Percentiles rank a stretch among this genome's conserved stretches.
Conservation (phyloP, 2,888 invertebrate species). For the Sussaba pulchella region DNA sequence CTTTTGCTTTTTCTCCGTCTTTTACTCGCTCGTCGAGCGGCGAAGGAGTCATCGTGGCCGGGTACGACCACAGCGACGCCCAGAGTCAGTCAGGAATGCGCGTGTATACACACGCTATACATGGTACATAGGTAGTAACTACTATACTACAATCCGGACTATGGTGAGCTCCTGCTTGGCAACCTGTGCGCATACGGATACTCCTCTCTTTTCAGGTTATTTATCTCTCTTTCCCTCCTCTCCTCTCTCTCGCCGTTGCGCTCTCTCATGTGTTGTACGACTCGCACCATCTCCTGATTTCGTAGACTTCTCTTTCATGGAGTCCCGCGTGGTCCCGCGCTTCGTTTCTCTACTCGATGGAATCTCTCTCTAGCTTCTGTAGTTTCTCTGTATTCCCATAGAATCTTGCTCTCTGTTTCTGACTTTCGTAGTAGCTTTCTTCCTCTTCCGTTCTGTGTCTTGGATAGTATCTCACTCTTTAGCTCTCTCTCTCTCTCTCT, state of each 20-base stretch:
- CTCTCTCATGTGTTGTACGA: too few relatives aligned
- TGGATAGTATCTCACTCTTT: too few relatives aligned
- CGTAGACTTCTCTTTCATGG: too few relatives aligned
- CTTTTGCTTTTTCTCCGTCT: constrained; percentile 1
- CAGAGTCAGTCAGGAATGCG: constrained; percentile 75
- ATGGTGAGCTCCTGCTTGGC: constrained; percentile 37
- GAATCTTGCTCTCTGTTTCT: too few relatives aligned
- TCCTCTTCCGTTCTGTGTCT: too few relatives aligned
- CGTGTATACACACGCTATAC: constrained; percentile 65
- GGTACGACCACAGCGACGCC: constrained; percentile 73
- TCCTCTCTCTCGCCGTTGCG: neutral
- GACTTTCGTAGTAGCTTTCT: too few relatives aligned
- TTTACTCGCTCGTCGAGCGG: neutral
- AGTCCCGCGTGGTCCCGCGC: too few relatives aligned
- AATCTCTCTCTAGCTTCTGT: too few relatives aligned
- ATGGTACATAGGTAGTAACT: constrained; percentile 44
- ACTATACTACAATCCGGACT: constrained; percentile 28
- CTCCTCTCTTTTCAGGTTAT: constrained; percentile 7
- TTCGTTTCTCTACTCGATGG: too few relatives aligned
- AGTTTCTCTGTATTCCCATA: too few relatives aligned
- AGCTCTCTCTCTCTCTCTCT: too few relatives aligned
- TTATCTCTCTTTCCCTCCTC: neutral
- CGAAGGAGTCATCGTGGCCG: neutral
- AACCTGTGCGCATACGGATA: constrained; percentile 41
- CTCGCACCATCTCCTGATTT: too few relatives aligned